Conservation (phyloP, 2,113 vertebrate species). For the Gracilinanus agilis region DNA sequence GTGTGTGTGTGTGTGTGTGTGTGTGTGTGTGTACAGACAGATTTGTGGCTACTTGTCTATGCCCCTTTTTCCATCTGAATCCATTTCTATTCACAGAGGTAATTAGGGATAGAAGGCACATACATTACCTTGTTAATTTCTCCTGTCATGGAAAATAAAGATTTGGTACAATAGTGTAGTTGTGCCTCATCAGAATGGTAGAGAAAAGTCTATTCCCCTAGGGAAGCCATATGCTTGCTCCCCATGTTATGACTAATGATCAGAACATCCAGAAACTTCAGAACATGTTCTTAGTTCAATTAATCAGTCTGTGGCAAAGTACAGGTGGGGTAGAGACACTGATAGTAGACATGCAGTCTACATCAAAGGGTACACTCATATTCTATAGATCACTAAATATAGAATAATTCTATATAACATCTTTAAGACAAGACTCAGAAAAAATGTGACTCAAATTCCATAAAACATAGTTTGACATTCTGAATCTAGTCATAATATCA, state of each 20-base stretch:
- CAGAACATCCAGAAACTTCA: slow-evolving; percentile 52
- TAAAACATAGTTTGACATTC: not conserved
- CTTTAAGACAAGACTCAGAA: not conserved
- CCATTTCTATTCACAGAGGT: not conserved
- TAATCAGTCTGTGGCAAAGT: slow-evolving; percentile 67
- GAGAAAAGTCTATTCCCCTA: slow-evolving; percentile 48
- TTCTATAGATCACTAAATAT: not conserved
- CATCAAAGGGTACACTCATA: not conserved
- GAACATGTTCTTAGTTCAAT: slow-evolving; percentile 54
- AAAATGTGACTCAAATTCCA: not conserved
- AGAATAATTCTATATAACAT: not conserved
- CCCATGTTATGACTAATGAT: slow-evolving; percentile 69
- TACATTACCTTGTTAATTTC: not conserved
- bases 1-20: no score
- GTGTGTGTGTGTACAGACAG: not conserved
- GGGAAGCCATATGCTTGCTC: slow-evolving; percentile 60
- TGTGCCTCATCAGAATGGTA: slow-evolving; percentile 50
- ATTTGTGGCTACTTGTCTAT: not conserved
- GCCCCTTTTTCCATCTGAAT: not conserved
- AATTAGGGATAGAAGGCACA: not conserved
- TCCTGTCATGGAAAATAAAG: slow-evolving; percentile 35
- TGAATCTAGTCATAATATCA: not conserved
- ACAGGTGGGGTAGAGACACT: not conserved
- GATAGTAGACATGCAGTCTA: not conserved
- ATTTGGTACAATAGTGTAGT: slow-evolving; percentile 21